These are phyloP conservation scores for Lagopus muta DNA, from an alignment of 2,113 vertebrate genomes.

Conservation along the genomic window DNA sequence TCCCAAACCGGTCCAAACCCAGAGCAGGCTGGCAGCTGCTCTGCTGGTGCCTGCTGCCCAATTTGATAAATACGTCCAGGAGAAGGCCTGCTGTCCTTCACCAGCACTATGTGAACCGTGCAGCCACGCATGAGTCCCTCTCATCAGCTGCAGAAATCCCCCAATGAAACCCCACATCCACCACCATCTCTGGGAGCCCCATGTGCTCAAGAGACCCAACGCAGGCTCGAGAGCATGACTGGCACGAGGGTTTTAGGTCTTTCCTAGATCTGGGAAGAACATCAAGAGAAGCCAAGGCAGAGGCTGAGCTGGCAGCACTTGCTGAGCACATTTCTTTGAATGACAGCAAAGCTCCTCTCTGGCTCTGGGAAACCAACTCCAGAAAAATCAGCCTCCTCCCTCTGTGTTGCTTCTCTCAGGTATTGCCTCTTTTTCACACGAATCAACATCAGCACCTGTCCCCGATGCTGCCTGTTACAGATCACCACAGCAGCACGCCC, in stretches of 20 bases:
- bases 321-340: neutral
- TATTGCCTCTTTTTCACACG: neutral
- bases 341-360: neutral
- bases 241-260: neutral
- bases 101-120: neutral
- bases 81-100: neutral
- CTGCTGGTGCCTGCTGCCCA: neutral
- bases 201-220: neutral
- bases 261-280: neutral
- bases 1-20: neutral
- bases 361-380: neutral
- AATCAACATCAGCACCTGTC: neutral
- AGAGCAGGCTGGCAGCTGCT: neutral
- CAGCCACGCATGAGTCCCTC: neutral
- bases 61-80: neutral
- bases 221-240: neutral
- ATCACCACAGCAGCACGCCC: neutral
- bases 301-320: neutral
- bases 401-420: neutral
- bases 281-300: constrained; percentile 1
- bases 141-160: neutral
- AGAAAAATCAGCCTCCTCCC: neutral
- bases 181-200: neutral
- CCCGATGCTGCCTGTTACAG: neutral
- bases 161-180: neutral